Percentiles rank a stretch among this genome's conserved stretches.
Evolutionary conservation across 2,113 vertebrate species (phyloP).

Genomic region (Chaetodon trifascialis): DNA sequence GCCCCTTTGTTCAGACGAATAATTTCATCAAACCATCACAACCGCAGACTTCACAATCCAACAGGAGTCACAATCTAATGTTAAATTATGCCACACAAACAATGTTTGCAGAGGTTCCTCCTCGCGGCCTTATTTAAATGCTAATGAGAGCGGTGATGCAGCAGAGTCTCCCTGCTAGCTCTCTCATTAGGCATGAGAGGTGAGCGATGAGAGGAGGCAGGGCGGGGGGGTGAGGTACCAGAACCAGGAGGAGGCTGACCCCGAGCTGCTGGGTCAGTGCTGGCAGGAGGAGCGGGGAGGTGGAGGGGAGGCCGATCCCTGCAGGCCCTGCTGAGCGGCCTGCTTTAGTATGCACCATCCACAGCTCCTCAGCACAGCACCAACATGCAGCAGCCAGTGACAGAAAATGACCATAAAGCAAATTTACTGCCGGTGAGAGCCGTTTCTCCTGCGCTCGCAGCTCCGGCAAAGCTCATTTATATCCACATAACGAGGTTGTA

Average conservation of each 20-base stretch:
- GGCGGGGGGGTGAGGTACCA: neutral
- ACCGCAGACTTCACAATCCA: constrained; percentile 27
- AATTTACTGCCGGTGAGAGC: constrained; percentile 56
- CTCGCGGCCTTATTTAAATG: constrained; percentile 64
- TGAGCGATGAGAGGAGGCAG: constrained; percentile 20
- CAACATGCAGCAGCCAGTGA: constrained; percentile 38
- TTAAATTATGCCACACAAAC: constrained; percentile 52
- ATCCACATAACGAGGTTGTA: constrained; percentile 54
- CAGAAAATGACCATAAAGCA: constrained; percentile 67
- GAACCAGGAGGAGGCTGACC: constrained; percentile 20
- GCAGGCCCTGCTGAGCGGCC: neutral
- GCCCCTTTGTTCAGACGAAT: constrained; percentile 31
- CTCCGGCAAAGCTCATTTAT: constrained; percentile 57
- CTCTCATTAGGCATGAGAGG: constrained; percentile 63
- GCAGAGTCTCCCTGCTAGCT: constrained; percentile 44
- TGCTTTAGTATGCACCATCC: constrained; percentile 23
- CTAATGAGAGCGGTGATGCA: constrained; percentile 72
- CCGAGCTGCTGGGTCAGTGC: constrained; percentile 22
- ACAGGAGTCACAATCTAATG: constrained; percentile 40
- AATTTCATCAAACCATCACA: constrained; percentile 45
- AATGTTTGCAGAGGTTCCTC: constrained; percentile 22
- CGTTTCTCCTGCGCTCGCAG: constrained; percentile 43
- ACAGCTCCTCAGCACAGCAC: constrained; percentile 31
- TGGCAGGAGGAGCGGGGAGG: neutral
- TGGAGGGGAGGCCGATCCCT: constrained; percentile 12